These are phyloP conservation scores for Epizoanthus rinbou DNA, from an alignment of 92 coral and sea anemone species.

Conservation along the genomic window DNA sequence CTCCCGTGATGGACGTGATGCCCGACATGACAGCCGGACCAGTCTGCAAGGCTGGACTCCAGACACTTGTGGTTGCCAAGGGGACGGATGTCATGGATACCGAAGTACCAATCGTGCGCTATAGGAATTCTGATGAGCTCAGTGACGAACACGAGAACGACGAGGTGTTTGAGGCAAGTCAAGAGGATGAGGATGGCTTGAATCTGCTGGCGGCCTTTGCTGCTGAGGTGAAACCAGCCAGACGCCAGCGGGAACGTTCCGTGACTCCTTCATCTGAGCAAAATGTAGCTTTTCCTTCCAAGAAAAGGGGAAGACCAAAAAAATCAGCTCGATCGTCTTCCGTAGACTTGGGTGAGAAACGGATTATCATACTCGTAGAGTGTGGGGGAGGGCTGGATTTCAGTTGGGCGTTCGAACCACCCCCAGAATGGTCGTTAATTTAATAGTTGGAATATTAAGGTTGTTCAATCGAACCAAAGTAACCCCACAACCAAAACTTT, in stretches of 20 bases:
- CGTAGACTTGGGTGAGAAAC: conserved; percentile 59
- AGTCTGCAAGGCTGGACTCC: conserved; percentile 40
- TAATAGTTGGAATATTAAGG: too few species aligned
- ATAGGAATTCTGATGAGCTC: conserved; percentile 49
- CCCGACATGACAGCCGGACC: conserved; percentile 29
- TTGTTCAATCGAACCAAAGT: too few species aligned
- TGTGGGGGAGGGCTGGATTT: too few species aligned
- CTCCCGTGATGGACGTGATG: conserved; percentile 60
- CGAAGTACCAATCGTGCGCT: conserved; percentile 49
- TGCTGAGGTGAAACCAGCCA: conserved; percentile 56
- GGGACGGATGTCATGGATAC: conserved; percentile 60
- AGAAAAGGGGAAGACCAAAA: conserved; percentile 79
- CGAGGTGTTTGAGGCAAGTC: conserved; percentile 66
- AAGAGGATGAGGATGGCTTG: conserved; percentile 69
- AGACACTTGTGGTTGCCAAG: conserved; percentile 59
- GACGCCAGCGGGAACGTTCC: conserved; percentile 61
- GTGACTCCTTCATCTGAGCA: conserved; percentile 57
- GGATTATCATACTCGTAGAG: neutral
- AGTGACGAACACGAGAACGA: conserved; percentile 72
- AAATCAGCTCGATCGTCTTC: conserved; percentile 58
- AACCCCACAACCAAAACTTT: too few species aligned
- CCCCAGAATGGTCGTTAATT: too few species aligned
- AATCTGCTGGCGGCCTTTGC: conserved; percentile 84
- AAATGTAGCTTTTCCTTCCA: conserved; percentile 12
- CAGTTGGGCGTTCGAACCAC: too few species aligned